Conservation (phyloP, 1,140 invertebrate genomes). For the Megalonaias nervosa region DNA sequence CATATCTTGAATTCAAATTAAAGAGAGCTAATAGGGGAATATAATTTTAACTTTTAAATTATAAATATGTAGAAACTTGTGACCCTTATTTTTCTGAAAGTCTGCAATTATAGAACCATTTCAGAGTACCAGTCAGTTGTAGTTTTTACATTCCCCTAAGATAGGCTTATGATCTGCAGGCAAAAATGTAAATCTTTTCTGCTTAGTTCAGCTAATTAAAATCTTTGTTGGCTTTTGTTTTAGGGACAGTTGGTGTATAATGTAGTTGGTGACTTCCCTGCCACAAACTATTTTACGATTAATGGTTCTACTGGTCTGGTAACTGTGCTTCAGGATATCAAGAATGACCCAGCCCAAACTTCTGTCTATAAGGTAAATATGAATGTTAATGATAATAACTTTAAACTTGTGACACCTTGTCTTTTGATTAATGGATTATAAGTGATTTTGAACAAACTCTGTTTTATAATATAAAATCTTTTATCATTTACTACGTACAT, state of each 20-base stretch:
- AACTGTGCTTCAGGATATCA: constrained; percentile 4
- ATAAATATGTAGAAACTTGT: neutral
- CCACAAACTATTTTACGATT: constrained; percentile 79
- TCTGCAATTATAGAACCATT: neutral
- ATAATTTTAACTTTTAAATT: neutral
- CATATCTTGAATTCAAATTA: too few relatives aligned
- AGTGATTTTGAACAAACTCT: too few relatives aligned
- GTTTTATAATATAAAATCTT: too few relatives aligned
- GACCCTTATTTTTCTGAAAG: neutral
- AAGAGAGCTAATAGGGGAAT: too few relatives aligned
- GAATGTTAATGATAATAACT: too few relatives aligned
- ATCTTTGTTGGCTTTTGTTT: constrained; percentile 6
- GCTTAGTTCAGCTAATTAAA: neutral
- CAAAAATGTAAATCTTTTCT: neutral
- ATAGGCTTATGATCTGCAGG: neutral
- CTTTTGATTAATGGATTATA: too few relatives aligned
- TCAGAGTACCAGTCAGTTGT: neutral
- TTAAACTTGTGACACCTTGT: too few relatives aligned
- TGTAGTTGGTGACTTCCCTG: constrained; percentile 35
- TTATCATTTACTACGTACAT: too few relatives aligned
- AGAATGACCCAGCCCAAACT: constrained; percentile 13
- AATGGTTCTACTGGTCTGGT: constrained; percentile 84
- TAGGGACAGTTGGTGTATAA: constrained; percentile 37
- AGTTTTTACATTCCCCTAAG: too few relatives aligned
- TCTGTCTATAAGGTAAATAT: constrained; percentile 20